Percentiles rank a stretch among this genome's conserved stretches.
Conservation (phyloP, 2,888 invertebrate genomes). For the Thymelicus acteon region DNA sequence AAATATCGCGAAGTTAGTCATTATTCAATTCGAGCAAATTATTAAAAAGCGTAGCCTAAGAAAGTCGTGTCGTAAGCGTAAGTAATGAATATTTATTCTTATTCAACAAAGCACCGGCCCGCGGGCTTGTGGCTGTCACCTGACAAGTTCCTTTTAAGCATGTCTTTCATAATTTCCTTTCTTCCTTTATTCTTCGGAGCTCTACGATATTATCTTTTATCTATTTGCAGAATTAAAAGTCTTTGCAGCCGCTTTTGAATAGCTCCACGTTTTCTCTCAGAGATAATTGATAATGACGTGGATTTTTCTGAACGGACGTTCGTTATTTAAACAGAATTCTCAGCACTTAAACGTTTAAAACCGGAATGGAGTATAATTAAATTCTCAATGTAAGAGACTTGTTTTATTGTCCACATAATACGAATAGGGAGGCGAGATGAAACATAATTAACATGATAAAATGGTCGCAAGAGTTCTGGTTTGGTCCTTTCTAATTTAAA, state of each 20-base stretch:
- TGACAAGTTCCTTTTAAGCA: constrained; percentile 63
- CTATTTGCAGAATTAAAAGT: constrained; percentile 59
- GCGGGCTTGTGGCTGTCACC: constrained; percentile 59
- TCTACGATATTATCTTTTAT: constrained; percentile 63
- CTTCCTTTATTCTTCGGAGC: constrained; percentile 53
- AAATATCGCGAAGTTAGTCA: neutral
- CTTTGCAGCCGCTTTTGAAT: constrained; percentile 43
- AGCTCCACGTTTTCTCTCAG: constrained; percentile 39
- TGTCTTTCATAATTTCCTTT: constrained; percentile 66
- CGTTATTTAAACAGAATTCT: constrained; percentile 36
- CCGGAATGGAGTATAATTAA: constrained; percentile 34
- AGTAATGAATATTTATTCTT: constrained; percentile 37
- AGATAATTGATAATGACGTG: constrained; percentile 43
- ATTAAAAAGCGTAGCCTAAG: constrained; percentile 2
- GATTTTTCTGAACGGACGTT: constrained; percentile 35
- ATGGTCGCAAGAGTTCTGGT: neutral
- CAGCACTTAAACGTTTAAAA: constrained; percentile 29
- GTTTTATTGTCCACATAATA: constrained; percentile 4
- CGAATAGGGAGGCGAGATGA: neutral
- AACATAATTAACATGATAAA: neutral
- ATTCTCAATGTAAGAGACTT: constrained; percentile 16
- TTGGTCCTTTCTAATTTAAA: neutral
- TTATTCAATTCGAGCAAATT: constrained; percentile 5
- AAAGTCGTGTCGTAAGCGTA: constrained; percentile 22
- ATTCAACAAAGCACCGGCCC: constrained; percentile 48